These are phyloP conservation scores for Paralichthys olivaceus DNA, from an alignment of 2,113 vertebrate genomes.

Conservation along the genomic window DNA sequence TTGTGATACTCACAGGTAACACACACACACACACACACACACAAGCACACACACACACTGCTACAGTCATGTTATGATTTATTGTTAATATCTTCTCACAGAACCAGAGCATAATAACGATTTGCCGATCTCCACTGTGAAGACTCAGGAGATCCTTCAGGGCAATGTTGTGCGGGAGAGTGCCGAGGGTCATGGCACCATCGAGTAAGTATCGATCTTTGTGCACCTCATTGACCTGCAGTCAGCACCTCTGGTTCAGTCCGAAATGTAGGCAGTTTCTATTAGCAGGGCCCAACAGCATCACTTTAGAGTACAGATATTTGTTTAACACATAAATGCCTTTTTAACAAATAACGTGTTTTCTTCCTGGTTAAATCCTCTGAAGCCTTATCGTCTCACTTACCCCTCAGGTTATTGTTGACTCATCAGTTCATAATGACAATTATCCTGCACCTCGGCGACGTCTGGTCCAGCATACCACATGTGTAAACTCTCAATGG, in stretches of 20 bases:
- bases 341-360: background rate
- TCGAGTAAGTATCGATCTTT: slow-evolving; percentile 87
- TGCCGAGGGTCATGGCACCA: slow-evolving; percentile 89
- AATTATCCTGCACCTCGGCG: slow-evolving; percentile 21
- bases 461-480: slow-evolving; percentile 20
- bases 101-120: slow-evolving; percentile 73
- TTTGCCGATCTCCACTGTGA: slow-evolving; percentile 86
- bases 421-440: slow-evolving; percentile 14
- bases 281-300: slow-evolving; percentile 6
- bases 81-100: slow-evolving; percentile 49
- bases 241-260: slow-evolving; percentile 29
- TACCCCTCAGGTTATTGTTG: background rate
- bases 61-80: slow-evolving; percentile 9
- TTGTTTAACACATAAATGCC: background rate
- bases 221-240: slow-evolving; percentile 17
- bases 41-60: slow-evolving; percentile 11
- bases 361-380: background rate
- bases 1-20: slow-evolving; percentile 81
- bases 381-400: background rate
- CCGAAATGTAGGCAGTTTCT: slow-evolving; percentile 31
- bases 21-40: background rate
- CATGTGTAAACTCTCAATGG: slow-evolving; percentile 8
- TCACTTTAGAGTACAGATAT: background rate
- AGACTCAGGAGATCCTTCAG: slow-evolving; percentile 89
- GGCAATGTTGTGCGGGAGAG: slow-evolving; percentile 87